Evolutionary conservation across 2,797 vertebrate species (phyloP).

Genomic region (Mycteria americana): DNA sequence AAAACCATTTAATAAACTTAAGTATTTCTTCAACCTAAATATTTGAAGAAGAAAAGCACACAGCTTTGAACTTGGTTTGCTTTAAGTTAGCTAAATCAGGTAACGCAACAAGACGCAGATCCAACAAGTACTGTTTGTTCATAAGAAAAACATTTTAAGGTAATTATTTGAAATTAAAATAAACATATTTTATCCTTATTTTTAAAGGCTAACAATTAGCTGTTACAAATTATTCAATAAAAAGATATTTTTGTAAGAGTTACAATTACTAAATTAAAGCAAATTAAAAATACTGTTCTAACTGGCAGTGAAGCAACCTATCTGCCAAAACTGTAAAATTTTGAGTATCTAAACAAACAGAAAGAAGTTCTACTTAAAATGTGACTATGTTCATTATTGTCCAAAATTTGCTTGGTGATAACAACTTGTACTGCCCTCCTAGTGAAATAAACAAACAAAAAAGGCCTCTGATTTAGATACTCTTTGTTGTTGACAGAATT

Average conservation of each 20-base stretch:
- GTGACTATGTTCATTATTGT: not conserved
- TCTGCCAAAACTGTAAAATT: slow-evolving; percentile 24
- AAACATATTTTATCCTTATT: not conserved
- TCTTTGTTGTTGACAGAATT: slow-evolving; percentile 63
- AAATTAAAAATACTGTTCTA: slow-evolving; percentile 22
- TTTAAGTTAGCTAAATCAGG: not conserved
- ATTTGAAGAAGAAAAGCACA: not conserved
- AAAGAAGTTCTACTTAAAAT: slow-evolving; percentile 34
- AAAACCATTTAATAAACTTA: not conserved
- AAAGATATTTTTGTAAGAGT: not conserved
- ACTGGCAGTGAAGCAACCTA: slow-evolving; percentile 18
- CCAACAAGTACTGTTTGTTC: not conserved
- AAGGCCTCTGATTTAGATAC: slow-evolving; percentile 55
- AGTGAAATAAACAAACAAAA: slow-evolving; percentile 71
- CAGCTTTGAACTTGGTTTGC: not conserved
- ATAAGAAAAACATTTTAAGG: not conserved
- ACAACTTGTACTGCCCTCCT: slow-evolving; percentile 56
- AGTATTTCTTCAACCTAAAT: not conserved
- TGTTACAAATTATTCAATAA: not conserved
- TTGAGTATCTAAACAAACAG: slow-evolving; percentile 4
- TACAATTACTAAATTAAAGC: slow-evolving; percentile 24
- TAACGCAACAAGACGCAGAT: not conserved
- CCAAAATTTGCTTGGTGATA: slow-evolving; percentile 41
- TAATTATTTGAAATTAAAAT: not conserved
- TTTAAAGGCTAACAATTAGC: not conserved